These are phyloP conservation scores for Lomographa bimaculata DNA, from an alignment of 2,888 invertebrate species.

Conservation along the genomic window DNA sequence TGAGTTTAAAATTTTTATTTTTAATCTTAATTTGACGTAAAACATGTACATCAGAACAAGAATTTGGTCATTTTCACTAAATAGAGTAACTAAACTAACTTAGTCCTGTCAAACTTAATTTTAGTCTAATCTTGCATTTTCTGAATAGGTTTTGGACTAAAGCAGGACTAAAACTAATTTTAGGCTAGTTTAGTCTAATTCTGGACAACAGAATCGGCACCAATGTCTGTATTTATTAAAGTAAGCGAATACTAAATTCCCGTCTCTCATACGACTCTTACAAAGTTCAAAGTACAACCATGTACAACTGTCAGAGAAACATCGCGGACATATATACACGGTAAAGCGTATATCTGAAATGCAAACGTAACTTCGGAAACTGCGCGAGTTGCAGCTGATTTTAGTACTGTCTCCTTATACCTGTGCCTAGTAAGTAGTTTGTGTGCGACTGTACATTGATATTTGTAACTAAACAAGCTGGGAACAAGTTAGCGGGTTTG, in stretches of 20 bases:
- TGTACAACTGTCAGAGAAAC: slow-evolving; percentile 30
- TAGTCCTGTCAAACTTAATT: no score
- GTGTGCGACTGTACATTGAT: slow-evolving; percentile 10
- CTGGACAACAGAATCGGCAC: no score
- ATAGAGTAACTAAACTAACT: no score
- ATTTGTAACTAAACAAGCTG: slow-evolving; percentile 8
- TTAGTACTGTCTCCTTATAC: slow-evolving; percentile 54
- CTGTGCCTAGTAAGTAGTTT: slow-evolving; percentile 22
- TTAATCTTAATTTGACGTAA: no score
- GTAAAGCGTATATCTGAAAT: slow-evolving; percentile 35
- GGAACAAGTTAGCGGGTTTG: slow-evolving; percentile 12
- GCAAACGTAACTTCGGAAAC: slow-evolving; percentile 43
- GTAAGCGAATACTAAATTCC: slow-evolving; percentile 19
- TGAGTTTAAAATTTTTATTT: no score
- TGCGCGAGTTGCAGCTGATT: slow-evolving; percentile 62
- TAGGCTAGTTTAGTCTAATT: no score
- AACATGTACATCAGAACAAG: no score
- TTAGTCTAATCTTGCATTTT: no score
- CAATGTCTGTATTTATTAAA: slow-evolving; percentile 3
- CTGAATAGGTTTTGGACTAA: no score
- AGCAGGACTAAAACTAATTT: no score
- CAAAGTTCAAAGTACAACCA: slow-evolving; percentile 35
- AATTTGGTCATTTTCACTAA: no score
- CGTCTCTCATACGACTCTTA: slow-evolving; percentile 32
- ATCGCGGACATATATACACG: slow-evolving; percentile 24